Evolutionary conservation across 2,888 invertebrate genomes (phyloP).

Genomic region (Dasysyrphus tricinctus): DNA sequence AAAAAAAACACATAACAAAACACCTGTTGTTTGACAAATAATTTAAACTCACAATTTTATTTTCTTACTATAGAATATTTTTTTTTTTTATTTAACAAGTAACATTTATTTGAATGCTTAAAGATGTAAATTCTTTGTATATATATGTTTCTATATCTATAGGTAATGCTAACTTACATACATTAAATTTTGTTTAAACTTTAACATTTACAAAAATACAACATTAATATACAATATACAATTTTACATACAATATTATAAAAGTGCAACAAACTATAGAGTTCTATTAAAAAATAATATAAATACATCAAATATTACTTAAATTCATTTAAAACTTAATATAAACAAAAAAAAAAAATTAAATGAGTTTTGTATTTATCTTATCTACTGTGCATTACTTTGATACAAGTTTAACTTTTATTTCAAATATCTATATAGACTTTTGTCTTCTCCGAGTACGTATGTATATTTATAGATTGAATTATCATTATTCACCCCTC

Average conservation of each 20-base stretch:
- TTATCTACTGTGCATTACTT: background rate
- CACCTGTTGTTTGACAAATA: too few relatives aligned
- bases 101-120: conserved; percentile 18
- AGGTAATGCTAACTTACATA: background rate
- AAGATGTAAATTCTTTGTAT: conserved; percentile 13
- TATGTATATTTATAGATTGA: background rate
- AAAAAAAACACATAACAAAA: too few relatives aligned
- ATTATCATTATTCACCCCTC: background rate
- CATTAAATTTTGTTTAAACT: background rate
- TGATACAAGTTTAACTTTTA: background rate
- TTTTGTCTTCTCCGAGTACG: conserved; percentile 2
- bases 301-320: conserved; percentile 1
- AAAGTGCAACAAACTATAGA: conserved; percentile 16
- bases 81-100: background rate
- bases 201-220: conserved; percentile 23
- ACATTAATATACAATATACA: conserved; percentile 6
- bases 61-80: background rate
- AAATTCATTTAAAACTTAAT: background rate
- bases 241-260: conserved; percentile 8
- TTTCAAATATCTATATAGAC: background rate
- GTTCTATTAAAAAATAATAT: background rate
- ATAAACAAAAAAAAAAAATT: background rate
- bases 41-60: background rate
- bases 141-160: background rate
- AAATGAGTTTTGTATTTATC: background rate